Evolutionary conservation across 1,140 invertebrate species (phyloP).

Genomic region (Probaryconus sp.): DNA sequence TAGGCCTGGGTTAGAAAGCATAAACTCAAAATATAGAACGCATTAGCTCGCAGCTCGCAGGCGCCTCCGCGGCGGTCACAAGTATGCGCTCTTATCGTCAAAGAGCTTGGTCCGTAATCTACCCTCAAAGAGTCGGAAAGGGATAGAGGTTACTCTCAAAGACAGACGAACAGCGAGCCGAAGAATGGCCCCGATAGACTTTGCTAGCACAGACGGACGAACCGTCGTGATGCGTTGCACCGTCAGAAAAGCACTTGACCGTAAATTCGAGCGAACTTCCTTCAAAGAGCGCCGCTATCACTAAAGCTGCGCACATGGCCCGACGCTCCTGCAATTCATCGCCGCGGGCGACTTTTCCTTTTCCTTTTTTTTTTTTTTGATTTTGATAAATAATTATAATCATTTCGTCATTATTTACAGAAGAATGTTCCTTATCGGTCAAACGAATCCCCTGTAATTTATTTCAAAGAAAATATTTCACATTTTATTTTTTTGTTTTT

Average conservation of each 20-base stretch:
- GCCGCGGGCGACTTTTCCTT: slow-evolving; percentile 5
- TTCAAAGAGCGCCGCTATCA: slow-evolving; percentile 51
- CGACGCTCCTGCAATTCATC: slow-evolving; percentile 18
- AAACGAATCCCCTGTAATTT: not conserved
- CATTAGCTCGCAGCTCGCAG: slow-evolving; percentile 13
- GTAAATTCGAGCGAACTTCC: slow-evolving; percentile 35
- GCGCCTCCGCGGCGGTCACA: slow-evolving; percentile 17
- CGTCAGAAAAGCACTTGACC: slow-evolving; percentile 41
- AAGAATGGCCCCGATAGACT: slow-evolving; percentile 31
- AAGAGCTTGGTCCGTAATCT: slow-evolving; percentile 29
- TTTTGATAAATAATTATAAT: slow-evolving; percentile 29
- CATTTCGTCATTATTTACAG: slow-evolving; percentile 3
- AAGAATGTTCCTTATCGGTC: slow-evolving; percentile 13
- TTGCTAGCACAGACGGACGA: slow-evolving; percentile 10
- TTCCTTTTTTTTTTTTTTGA: not conserved
- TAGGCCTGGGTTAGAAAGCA: not conserved
- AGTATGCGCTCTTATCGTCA: slow-evolving; percentile 21
- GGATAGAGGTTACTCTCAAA: slow-evolving; percentile 16
- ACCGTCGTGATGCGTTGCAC: slow-evolving; percentile 30
- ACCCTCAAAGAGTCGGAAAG: slow-evolving; percentile 26
- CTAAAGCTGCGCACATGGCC: slow-evolving; percentile 36
- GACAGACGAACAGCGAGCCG: slow-evolving; percentile 10
- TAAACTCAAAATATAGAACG: slow-evolving; percentile 22
- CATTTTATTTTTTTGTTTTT: too few species aligned
- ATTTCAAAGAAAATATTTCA: not conserved